Evolutionary conservation across 2,797 vertebrate species (phyloP).

Genomic region (Pipistrellus kuhlii): DNA sequence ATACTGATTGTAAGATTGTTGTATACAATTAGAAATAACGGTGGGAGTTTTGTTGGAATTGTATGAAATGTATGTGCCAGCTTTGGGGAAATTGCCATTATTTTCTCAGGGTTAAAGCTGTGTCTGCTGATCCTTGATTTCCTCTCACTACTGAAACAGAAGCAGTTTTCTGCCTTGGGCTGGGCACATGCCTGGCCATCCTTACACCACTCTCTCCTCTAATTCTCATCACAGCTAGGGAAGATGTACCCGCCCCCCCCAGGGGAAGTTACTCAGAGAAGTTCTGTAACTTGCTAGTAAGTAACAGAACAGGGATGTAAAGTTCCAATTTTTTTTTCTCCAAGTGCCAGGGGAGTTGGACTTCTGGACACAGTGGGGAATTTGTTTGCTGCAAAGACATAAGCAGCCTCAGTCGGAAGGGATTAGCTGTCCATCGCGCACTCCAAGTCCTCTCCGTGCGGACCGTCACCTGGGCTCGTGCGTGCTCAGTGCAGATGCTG

Average conservation of each 20-base stretch:
- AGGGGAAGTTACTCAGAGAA: neutral
- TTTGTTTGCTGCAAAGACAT: slow-evolving; percentile 43
- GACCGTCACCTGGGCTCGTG: neutral
- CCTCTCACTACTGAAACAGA: neutral
- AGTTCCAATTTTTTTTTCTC: neutral
- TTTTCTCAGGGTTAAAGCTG: neutral
- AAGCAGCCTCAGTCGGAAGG: slow-evolving; percentile 38
- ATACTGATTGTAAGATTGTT: slow-evolving; percentile 10
- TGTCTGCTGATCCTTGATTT: neutral
- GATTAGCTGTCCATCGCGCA: slow-evolving; percentile 49
- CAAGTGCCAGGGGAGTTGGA: neutral
- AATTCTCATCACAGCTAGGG: neutral
- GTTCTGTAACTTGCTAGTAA: slow-evolving; percentile 2
- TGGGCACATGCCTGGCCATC: neutral
- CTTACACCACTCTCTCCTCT: neutral
- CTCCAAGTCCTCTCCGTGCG: neutral
- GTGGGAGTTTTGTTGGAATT: neutral
- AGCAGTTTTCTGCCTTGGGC: neutral
- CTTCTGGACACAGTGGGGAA: neutral
- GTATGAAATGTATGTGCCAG: neutral
- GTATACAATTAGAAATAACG: neutral
- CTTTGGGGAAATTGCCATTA: neutral
- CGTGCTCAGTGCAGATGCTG: neutral
- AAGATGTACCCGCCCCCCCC: neutral
- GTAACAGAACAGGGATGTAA: slow-evolving; percentile 5